Base-by-base conservation (phyloP, 2,113 vertebrate species). In the Hyla sarda region DNA sequence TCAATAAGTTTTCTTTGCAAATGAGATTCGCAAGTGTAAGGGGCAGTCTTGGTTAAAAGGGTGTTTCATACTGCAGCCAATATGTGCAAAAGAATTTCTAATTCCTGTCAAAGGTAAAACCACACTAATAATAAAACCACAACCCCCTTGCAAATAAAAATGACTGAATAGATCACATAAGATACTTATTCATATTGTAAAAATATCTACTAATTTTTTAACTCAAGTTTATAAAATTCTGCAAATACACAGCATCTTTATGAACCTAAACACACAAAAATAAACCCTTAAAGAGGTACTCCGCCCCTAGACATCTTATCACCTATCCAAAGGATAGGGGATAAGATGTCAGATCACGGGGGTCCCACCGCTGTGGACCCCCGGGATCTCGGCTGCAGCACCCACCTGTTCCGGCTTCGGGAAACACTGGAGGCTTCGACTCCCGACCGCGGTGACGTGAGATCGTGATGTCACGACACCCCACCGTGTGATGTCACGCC, bases 41-140 rank as follows among this genome's bases (percentile, higher is more conserved):
- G 82, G 48, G 28, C 82, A 58, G 52, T 73, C 52, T 75, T 30
- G n/a, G 17, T 17, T 58, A 58, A 37, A 60, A 84, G 71, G 45
- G 37, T 41, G 67, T 60, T 84, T 60, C n/a, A 84, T 75, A 45
- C 54, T 58, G 69, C 28, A 60, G 58, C 75, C 82, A 75, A 84
- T 84, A 75, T 23, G 47, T 32, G 52, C 23, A 34, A 47, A 74
- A 74, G 52, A 37, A 75, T 34, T 58, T 25, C 67, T 54, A 56
- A 82, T 71, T 67, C 60, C 56, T 11, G 34, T 83, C 32, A 56
- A 25, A 0, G 56, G 32, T 67, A 67, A 34, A 34, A 19, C 17
- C 65, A 34, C 30, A 34, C 30, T 69, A 69, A 69, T 34, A 69
- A 69, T 19, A 17, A 32, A 69, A 34, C 9, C 6, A 34, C 30